phyloP scores from a whole-genome alignment of 2,113 vertebrate genomes.

The Mugil cephalus region DNA sequence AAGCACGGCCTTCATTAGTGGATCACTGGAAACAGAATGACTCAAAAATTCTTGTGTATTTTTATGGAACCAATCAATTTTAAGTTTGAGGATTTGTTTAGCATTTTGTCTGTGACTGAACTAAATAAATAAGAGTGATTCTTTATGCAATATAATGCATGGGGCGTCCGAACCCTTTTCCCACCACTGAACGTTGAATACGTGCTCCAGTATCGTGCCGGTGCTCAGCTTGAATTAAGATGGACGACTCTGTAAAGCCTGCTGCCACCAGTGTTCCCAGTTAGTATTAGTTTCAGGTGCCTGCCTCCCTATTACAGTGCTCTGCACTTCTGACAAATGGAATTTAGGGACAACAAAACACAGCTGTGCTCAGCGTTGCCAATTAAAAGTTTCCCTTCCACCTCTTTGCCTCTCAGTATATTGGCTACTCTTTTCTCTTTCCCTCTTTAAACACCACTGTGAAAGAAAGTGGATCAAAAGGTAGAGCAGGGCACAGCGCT shows the following conservation, averaged over 20 bases:
- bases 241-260: conserved; percentile 33
- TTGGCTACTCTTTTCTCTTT: conserved; percentile 35
- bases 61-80: too few relatives aligned
- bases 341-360: conserved; percentile 63
- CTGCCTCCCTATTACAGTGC: conserved; percentile 53
- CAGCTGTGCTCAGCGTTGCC: conserved; percentile 64
- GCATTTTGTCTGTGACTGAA: too few relatives aligned
- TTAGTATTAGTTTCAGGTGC: conserved; percentile 69
- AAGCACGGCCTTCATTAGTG: too few relatives aligned
- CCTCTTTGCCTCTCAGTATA: conserved; percentile 52
- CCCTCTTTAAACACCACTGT: conserved; percentile 32
- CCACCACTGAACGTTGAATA: conserved; percentile 28
- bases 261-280: conserved; percentile 58
- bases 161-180: too few relatives aligned
- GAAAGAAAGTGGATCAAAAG: conserved; percentile 57
- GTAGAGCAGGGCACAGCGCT: conserved; percentile 40
- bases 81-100: too few relatives aligned
- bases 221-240: not conserved
- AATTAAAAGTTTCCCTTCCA: conserved; percentile 79
- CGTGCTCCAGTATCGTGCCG: not conserved
- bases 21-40: too few relatives aligned
- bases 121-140: too few relatives aligned
- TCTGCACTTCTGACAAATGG: conserved; percentile 69
- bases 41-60: too few relatives aligned
- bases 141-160: too few relatives aligned